Evolutionary conservation across 2,888 invertebrate genomes (phyloP).

Genomic region (Tachina lurida): DNA sequence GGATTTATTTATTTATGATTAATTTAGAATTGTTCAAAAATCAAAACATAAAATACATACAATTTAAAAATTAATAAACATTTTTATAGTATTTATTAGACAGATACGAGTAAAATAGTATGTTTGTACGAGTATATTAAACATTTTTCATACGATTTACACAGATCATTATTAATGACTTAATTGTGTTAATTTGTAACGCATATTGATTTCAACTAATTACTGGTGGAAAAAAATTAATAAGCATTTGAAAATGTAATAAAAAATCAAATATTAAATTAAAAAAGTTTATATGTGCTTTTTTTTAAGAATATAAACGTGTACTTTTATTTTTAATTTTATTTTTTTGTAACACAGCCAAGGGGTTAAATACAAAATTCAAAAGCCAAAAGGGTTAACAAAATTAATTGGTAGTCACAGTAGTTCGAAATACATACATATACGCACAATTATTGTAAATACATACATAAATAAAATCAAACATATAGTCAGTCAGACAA

Average conservation of each 20-base stretch:
- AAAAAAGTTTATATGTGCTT: slow-evolving; percentile 25
- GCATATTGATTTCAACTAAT: slow-evolving; percentile 63
- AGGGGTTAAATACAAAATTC: slow-evolving; percentile 47
- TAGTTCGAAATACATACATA: slow-evolving; percentile 14
- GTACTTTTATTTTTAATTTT: not conserved
- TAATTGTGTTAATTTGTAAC: slow-evolving; percentile 67
- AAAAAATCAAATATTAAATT: slow-evolving; percentile 14
- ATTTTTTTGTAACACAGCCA: slow-evolving; percentile 19
- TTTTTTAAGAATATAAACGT: not conserved
- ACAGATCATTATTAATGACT: slow-evolving; percentile 62
- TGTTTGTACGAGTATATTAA: slow-evolving; percentile 15
- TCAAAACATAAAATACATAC: slow-evolving; percentile 17
- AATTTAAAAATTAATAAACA: slow-evolving; percentile 29
- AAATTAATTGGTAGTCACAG: slow-evolving; percentile 68
- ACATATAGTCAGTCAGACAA: slow-evolving; percentile 46
- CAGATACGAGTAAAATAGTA: not conserved
- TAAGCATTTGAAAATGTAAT: not conserved
- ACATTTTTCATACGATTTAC: slow-evolving; percentile 34
- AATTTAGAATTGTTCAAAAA: slow-evolving; percentile 50
- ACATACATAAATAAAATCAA: slow-evolving; percentile 13
- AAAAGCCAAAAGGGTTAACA: slow-evolving; percentile 62
- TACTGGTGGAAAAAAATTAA: not conserved
- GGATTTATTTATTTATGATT: slow-evolving; percentile 30
- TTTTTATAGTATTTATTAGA: slow-evolving; percentile 5
- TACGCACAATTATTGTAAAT: slow-evolving; percentile 1